Evolutionary conservation across 1,140 invertebrate genomes (phyloP).

Genomic region (Drosophila seguyi): DNA sequence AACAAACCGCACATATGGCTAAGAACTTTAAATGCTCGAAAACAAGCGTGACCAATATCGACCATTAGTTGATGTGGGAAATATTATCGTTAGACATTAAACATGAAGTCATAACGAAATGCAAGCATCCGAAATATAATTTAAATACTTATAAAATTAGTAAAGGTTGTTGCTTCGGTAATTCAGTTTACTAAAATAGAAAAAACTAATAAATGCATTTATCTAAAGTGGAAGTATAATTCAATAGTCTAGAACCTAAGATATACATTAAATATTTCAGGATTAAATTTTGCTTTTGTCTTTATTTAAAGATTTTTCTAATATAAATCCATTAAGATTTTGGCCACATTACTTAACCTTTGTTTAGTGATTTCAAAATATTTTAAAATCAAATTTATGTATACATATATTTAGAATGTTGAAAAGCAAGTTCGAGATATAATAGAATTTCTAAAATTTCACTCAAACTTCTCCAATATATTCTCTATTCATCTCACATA

Average conservation of each 20-base stretch:
- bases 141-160: neutral
- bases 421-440: neutral
- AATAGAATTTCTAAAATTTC: neutral
- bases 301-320: neutral
- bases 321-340: no score
- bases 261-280: neutral
- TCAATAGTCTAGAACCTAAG: neutral
- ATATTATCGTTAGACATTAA: no score
- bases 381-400: neutral
- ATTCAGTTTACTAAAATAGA: neutral
- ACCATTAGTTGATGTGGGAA: slow-evolving; percentile 17
- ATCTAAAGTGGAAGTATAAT: neutral
- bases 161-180: neutral
- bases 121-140: accelerated
- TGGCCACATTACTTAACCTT: no score
- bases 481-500: slow-evolving; percentile 2
- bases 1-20: slow-evolving; percentile 28
- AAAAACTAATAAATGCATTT: neutral
- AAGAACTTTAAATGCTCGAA: slow-evolving; percentile 50
- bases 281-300: neutral
- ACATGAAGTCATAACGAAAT: neutral
- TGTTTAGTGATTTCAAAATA: neutral
- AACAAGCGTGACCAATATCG: slow-evolving; percentile 2
- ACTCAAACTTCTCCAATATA: neutral
- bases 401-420: neutral